Base-by-base conservation (phyloP, 2,888 invertebrate genomes). In the Malthinus flaveolus region DNA sequence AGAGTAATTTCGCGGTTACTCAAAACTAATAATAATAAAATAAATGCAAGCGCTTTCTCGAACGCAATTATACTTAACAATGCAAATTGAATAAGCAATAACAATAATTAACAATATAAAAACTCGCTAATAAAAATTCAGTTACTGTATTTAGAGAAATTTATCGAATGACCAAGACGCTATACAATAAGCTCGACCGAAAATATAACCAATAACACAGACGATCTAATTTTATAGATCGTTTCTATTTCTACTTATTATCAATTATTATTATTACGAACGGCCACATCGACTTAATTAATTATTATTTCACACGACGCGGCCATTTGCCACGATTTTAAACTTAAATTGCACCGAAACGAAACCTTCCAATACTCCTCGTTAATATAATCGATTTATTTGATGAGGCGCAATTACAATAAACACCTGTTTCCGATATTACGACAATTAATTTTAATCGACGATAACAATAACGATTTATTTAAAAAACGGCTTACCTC, bases 401-500 rank as follows among this genome's bases (percentile, higher is more conserved):
- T 23, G 23, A 23, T 23, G 10, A 37, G 34, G 35, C 34, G 32
- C 44, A 54, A 50, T 55, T 55, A 54, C 59, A 34, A 55, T 59
- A 54, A 58, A 54, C 49, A 53, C 53, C 59, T 54, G 45, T 54
- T 54, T 45, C 53, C 34, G 44, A 49, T 54, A 59, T 46, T 49
- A 37, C 53, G n/a, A 35, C 31, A 47, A 45, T 49, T 10, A 32
- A 23, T 36, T 15, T 39, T 47, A 59, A 59, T 55, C 50, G 53
- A 45, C 52, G 53, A 60, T 60, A 56, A 52, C 56, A 49, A 35
- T 56, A 52, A 56, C 33, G 39, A 42, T 44, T 33, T 9, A 49
- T 10, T 37, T 56, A 35, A 4, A 10, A 9, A 15, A 42, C 23
- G 53, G 74, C 85, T 83, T 78, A 96, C 97, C 92, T 97, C 97